Percentiles rank a stretch among this genome's conserved stretches.
Evolutionary conservation across 2,113 vertebrate species (phyloP).

Genomic region (Erythrolamprus reginae): DNA sequence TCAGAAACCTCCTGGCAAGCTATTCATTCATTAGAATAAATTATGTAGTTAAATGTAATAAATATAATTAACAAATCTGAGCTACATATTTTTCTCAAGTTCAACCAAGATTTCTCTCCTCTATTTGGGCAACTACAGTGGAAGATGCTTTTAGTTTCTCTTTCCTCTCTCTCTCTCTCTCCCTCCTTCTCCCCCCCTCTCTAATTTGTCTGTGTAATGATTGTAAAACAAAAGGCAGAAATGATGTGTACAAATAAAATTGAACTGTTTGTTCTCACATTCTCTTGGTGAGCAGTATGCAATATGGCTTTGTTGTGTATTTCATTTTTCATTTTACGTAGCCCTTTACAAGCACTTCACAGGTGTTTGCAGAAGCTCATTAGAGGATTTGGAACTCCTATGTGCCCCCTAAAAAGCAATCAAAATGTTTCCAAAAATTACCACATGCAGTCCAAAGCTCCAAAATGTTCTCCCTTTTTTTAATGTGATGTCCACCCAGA

Average conservation of each 20-base stretch:
- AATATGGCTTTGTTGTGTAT: constrained; percentile 51
- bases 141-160: not conserved
- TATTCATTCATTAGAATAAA: not conserved
- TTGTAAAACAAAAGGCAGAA: not conserved
- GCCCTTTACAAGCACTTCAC: constrained; percentile 77
- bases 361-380: constrained; percentile 81
- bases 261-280: constrained; percentile 7
- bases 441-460: constrained; percentile 73
- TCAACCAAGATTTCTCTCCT: not conserved
- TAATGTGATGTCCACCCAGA: constrained; percentile 63
- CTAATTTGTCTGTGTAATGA: not conserved
- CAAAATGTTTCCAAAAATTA: constrained; percentile 81
- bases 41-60: not conserved
- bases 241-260: constrained; percentile 18
- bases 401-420: constrained; percentile 81
- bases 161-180: not conserved
- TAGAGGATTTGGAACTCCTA: constrained; percentile 80
- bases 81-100: not conserved
- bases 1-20: not conserved
- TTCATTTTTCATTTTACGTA: constrained; percentile 70
- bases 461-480: constrained; percentile 71
- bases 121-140: not conserved
- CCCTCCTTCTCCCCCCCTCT: not conserved
- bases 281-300: constrained; percentile 20
- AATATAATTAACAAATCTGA: not conserved